phyloP scores from a whole-genome alignment of 2,113 vertebrate genomes.

The Aleadryas rufinucha region DNA sequence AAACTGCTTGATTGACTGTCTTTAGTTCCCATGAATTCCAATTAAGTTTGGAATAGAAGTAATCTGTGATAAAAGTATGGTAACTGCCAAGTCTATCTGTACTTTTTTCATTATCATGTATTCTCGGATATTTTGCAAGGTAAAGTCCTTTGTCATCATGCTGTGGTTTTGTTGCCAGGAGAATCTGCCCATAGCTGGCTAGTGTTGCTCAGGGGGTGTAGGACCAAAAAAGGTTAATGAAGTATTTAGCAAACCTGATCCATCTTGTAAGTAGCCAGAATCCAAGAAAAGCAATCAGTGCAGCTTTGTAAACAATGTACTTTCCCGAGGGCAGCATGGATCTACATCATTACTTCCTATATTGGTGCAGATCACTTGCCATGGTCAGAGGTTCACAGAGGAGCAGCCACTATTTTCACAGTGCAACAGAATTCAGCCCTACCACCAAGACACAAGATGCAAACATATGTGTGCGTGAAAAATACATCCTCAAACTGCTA shows the following conservation, averaged over 20 bases:
- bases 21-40: not conserved
- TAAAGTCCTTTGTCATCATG: not conserved
- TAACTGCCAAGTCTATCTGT: not conserved
- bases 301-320: not conserved
- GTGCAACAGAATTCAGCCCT: not conserved
- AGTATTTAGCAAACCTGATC: not conserved
- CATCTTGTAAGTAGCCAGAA: not conserved
- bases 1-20: not conserved
- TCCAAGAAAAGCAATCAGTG: not conserved
- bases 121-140: not conserved
- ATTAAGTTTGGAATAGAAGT: not conserved
- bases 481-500: not conserved
- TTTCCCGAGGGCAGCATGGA: not conserved
- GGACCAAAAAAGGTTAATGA: not conserved
- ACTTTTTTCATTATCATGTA: not conserved
- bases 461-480: accelerated
- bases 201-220: not conserved
- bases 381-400: not conserved
- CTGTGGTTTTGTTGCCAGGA: not conserved
- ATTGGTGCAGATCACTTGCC: not conserved
- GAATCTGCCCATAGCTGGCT: not conserved
- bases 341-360: not conserved
- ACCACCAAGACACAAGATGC: not conserved
- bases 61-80: not conserved
- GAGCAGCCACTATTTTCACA: not conserved